Base-by-base conservation (phyloP, 1,140 invertebrate genomes). In the Drosophila varians region DNA sequence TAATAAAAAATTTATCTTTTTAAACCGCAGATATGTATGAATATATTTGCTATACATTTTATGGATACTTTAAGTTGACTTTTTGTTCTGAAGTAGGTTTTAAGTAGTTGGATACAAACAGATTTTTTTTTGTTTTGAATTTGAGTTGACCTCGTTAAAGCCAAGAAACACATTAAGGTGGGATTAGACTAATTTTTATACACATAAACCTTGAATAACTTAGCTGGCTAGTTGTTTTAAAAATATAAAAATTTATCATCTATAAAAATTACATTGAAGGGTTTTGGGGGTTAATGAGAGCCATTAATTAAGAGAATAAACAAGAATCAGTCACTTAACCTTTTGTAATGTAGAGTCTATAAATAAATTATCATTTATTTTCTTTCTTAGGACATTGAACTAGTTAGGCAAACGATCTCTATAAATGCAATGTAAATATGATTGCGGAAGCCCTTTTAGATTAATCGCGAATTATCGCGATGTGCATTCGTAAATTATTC, bases 381-480 rank as follows among this genome's bases (percentile, higher is more conserved):
- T 38, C n/a, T 7, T 1, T 38, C 36, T 16, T 16, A 38, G 36
- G 12, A 38, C 36, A 38, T 38, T 38, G 36, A 38, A 38, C 36
- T 52, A 31, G 42, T 43, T 65, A 7, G 4, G 4, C 3, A 21
- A 0, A 18, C 11, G 21, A 64, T 64, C 57, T 26, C 18, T 18
- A 16, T n/a, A n/a, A 38, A 65, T 40, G n/a, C 60, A 8, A 49
- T 51, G 9, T 14, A 19, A 42, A 36, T 40, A 12, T 42, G 9
- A 31, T n/a, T n/a, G 31, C 68, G 69, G 69, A 72, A 72, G 69
- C 56, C 55, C 68, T 61, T 38, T 14, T 58, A 72, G 21, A 21
- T 72, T 38, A 16, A 53, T 26, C 8, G 9, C 25, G 7, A 40
- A 47, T 38, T 28, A 55, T 69, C 48, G 49, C 40, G 42, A 38